Evolutionary conservation across 2,888 invertebrate genomes (phyloP), one percentile per base, ranked within the genome.

Genomic region (Tinea semifulvella): DNA sequence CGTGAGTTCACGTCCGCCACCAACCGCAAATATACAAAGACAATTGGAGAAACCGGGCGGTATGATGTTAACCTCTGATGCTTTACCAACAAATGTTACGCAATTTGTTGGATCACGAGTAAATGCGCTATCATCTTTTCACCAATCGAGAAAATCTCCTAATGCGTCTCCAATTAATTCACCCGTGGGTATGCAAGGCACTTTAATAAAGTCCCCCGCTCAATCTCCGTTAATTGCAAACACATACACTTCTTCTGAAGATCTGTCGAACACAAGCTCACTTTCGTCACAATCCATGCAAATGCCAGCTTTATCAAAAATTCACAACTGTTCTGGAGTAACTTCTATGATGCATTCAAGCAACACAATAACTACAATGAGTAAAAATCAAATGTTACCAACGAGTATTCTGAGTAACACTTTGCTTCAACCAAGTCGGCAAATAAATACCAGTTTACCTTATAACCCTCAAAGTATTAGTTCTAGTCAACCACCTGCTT

Each of bases 391-490:
- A 55, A 49, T 65, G 2, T 51, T 79, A 27, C 73, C 79, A 0
- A 76, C 80, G 0, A 82, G 81, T 57, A 82, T 82, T 52, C 57
- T 82, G 36, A 77, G 81, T 0, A 77, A 81, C 46, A 82, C 82
- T 1, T 56, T 82, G 46, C 56, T 82, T 20, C 82, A 82, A 50
- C 74, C 79, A 8, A 60, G 70, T 2, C 65, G 80, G 47, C 81
- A 81, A 57, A 67, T 76, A 47, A 56, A 70, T 1, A 63, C 58
- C 44, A 74, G 65, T 51, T 54, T 77, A 45, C 61, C 68, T 27
- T 75, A 73, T 46, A 73, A 63, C 47, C 66, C 71, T 45, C 81
- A 82, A 53, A 75, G 69, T 50, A 77, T 82, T 44, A 81, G 75
- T 56, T 67, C 77, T 45, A 82, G 79, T 62, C 82, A 81, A 54